Evolutionary conservation across 2,797 vertebrate genomes (phyloP).

Genomic region (Aplochiton taeniatus): DNA sequence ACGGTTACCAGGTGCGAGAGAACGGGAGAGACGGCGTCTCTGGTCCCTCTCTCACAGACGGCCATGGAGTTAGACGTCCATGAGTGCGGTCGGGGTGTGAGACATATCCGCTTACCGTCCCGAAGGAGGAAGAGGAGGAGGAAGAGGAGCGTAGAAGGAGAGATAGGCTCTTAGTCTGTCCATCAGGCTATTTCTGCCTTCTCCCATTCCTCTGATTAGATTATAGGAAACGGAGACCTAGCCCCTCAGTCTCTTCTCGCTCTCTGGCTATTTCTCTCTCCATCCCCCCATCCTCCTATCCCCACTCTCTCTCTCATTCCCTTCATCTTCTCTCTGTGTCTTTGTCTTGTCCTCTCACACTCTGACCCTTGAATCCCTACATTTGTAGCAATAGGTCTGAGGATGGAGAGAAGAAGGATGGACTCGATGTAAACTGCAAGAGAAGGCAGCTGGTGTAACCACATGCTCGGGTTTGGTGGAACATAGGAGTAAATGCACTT

Average conservation of each 20-base stretch:
- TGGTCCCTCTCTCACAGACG: too few species aligned
- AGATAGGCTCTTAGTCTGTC: constrained; percentile 77
- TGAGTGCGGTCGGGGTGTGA: neutral
- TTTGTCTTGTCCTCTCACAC: neutral
- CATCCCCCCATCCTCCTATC: constrained; percentile 4
- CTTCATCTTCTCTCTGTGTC: constrained; percentile 19
- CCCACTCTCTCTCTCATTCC: constrained; percentile 15
- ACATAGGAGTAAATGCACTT: too few species aligned
- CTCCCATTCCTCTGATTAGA: constrained; percentile 81
- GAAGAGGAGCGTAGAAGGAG: constrained; percentile 58
- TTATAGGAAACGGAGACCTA: constrained; percentile 79
- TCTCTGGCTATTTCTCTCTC: constrained; percentile 23
- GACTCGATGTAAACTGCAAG: too few species aligned
- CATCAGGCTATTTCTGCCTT: constrained; percentile 79
- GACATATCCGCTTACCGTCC: constrained; percentile 66
- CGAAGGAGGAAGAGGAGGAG: constrained; percentile 62
- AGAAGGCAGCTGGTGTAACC: too few species aligned
- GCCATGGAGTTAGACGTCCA: too few species aligned
- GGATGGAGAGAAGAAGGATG: neutral
- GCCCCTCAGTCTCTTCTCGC: constrained; percentile 68
- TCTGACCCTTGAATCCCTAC: too few species aligned
- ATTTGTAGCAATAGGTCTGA: too few species aligned
- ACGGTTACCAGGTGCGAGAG: too few species aligned
- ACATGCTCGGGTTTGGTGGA: too few species aligned
- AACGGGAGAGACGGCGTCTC: too few species aligned